phyloP scores from a whole-genome alignment of 2,113 vertebrate species.

The Alexandromys fortis region DNA sequence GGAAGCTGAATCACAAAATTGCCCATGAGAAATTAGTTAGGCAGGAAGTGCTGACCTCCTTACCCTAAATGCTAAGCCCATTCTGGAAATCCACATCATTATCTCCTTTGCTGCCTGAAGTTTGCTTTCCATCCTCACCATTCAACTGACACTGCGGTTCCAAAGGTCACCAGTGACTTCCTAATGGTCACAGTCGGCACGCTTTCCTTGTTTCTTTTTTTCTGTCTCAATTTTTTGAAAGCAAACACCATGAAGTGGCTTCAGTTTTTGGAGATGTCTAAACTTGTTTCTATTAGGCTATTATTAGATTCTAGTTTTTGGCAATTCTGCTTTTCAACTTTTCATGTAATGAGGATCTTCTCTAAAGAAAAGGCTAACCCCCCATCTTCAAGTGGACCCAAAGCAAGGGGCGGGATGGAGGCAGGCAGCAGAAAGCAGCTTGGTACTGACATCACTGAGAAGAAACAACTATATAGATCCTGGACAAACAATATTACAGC shows the following conservation, averaged over 20 bases:
- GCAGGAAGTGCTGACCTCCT: constrained; percentile 63
- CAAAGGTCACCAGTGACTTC: not conserved
- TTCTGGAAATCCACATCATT: constrained; percentile 59
- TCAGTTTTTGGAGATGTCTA: not conserved
- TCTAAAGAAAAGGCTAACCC: not conserved
- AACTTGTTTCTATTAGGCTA: not conserved
- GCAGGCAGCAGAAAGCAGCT: not conserved
- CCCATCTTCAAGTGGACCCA: not conserved
- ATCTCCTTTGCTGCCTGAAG: not conserved
- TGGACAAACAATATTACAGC: not conserved
- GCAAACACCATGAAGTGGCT: not conserved
- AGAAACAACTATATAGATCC: not conserved
- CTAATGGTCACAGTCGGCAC: not conserved
- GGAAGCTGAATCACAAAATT: constrained; percentile 70
- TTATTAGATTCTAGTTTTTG: not conserved
- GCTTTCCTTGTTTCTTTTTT: not conserved
- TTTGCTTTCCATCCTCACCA: not conserved
- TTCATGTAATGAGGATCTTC: not conserved
- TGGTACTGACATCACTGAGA: not conserved
- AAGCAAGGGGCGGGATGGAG: not conserved
- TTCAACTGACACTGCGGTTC: not conserved
- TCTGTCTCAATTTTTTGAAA: not conserved
- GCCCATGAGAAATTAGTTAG: constrained; percentile 66
- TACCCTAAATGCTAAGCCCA: not conserved
- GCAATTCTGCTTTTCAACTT: not conserved